Base-by-base conservation (phyloP, 2,797 vertebrate genomes). In the Prunella strophiata region DNA sequence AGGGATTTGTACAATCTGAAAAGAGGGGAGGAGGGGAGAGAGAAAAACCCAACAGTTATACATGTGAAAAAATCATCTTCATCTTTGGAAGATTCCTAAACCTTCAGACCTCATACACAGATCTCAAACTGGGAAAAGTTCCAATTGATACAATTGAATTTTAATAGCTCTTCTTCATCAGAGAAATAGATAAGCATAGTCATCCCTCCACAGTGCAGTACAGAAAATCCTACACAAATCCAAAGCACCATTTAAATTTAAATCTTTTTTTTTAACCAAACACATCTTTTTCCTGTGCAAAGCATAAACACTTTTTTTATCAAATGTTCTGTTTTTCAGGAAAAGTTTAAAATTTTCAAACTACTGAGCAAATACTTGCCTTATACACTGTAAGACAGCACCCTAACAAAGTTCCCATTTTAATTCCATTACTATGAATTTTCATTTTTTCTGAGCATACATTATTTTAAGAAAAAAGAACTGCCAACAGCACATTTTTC, bases 1-100 rank as follows among this genome's bases (percentile, higher is more conserved):
- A 13, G 99, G 99, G 95, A 99, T 99, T 97, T 99, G 99, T 55
- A 98, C 98, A 65, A 99, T 99, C 99, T 99, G 82, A 94, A 93
- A 29, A 14, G 10, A 70, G 6, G 5, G 14, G 27, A 23, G 2
- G 3, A 2, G 2, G 5, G 10, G 29, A 45, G 10, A 58, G 18
- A 52, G 42, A 52, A 52, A 62, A 32, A 15, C 4, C 10, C 47
- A 66, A 8, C 13, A 57, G 76, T 89, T 75, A 81, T 1, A 65
- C 10, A 59, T 34, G 13, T 32, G 15, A 55, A 45, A 30, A n/a
- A 55, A 30, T 13, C 7, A 66, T 55, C 25, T 51, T 84, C 14
- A 10, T 66, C 30, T 65, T 63, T 47, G 51, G n/a, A 93, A 85
- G 43, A 51, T 66, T 91, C 16, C 21, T 63, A 87, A 93, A 43